phyloP scores from a whole-genome alignment of 2,797 vertebrate genomes.

The Liasis olivaceus region DNA sequence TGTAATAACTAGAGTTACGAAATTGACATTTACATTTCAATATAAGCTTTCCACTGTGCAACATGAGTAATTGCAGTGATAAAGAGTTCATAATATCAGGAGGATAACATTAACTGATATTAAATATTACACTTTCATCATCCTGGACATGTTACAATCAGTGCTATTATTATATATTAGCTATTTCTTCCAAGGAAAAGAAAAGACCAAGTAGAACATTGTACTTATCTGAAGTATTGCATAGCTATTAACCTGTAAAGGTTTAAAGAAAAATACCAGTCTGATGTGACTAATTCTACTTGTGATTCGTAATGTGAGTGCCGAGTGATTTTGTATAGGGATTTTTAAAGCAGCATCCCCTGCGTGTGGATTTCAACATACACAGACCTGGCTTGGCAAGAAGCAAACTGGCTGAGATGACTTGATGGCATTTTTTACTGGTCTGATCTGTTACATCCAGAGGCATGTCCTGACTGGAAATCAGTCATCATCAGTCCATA shows the following conservation, averaged over 20 bases:
- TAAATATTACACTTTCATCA: conserved; percentile 52
- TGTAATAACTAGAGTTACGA: conserved; percentile 19
- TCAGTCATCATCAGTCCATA: not conserved
- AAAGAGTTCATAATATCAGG: conserved; percentile 53
- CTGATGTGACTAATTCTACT: not conserved
- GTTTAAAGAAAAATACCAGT: not conserved
- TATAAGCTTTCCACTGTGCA: conserved; percentile 59
- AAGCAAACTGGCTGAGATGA: not conserved
- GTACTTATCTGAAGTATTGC: conserved; percentile 48
- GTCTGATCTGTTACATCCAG: not conserved
- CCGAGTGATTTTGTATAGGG: not conserved
- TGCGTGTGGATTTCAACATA: not conserved
- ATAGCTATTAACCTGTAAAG: conserved; percentile 46
- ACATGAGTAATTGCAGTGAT: conserved; percentile 57
- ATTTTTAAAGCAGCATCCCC: not conserved
- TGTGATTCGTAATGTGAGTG: not conserved
- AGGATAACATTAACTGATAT: conserved; percentile 59
- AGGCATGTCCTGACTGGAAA: not conserved
- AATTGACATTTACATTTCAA: conserved; percentile 56
- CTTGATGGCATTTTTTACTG: not conserved
- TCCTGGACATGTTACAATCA: conserved; percentile 61
- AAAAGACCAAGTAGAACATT: conserved; percentile 48
- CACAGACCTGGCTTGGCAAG: not conserved
- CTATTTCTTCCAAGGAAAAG: conserved; percentile 60
- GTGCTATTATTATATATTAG: conserved; percentile 62